phyloP scores from a whole-genome alignment of 2,888 invertebrate genomes.

The Vanessa cardui region DNA sequence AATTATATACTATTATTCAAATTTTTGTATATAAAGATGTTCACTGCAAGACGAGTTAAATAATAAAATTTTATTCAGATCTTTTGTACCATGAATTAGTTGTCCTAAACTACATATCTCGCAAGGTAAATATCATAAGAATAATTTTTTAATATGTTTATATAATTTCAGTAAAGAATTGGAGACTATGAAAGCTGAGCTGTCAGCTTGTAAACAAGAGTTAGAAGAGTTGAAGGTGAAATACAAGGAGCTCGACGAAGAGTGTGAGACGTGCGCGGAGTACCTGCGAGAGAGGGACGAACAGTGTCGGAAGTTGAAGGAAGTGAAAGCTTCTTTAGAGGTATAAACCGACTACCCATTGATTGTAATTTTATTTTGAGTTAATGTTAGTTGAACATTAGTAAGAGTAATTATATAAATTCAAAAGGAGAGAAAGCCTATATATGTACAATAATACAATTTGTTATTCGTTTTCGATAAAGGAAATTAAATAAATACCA shows the following conservation, averaged over 20 bases:
- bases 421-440: no score
- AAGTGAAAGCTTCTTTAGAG: conserved; percentile 60
- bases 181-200: conserved; percentile 58
- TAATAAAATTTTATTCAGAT: no score
- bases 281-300: conserved; percentile 65
- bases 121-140: conserved; percentile 16
- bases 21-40: no score
- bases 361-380: no score
- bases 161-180: conserved; percentile 58
- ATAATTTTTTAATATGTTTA: not conserved
- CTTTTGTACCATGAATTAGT: no score
- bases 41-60: no score
- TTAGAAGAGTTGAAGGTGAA: conserved; percentile 55
- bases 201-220: conserved; percentile 59
- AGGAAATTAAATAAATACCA: no score
- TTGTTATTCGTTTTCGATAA: no score
- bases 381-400: no score
- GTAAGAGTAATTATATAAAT: no score
- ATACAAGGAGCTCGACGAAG: conserved; percentile 72
- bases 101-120: not conserved
- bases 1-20: no score
- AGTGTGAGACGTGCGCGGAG: conserved; percentile 72
- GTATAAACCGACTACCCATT: conserved; percentile 44
- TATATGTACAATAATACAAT: no score
- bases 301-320: conserved; percentile 58